Evolutionary conservation across 2,113 vertebrate species (phyloP), one percentile per base, ranked within the genome.

Genomic region (Melanotaenia duboulayi): DNA sequence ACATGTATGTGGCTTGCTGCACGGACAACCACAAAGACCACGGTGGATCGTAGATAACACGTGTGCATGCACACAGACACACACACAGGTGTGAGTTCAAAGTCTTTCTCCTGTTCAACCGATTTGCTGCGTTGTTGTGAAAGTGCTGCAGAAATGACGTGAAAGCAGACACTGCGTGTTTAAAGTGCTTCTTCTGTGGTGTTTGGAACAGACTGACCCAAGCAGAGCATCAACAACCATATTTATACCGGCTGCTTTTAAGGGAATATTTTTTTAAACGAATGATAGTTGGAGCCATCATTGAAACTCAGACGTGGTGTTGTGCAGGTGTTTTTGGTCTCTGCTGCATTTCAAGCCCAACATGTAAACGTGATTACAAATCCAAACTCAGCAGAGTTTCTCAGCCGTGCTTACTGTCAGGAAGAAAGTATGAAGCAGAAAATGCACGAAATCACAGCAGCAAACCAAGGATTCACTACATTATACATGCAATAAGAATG

Each of bases 341-440:
- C 48, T 19, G 48, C 10, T 39, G 62, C 19, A 49, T 35, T 65
- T 67, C 4, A 3, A 22, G 11, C 23, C 61, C 28, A 62, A 48
- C 61, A 62, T 2, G 20, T 65, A 39, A 20, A 17, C 62, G 46
- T 58, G 67, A 14, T 35, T 72, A 16, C 46, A 60, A 63, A 37
- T 50, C 14, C 32, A 24, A 35, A 68, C 49, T 35, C 42, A 14
- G 5, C 13, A 17, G 16, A 13, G 11, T n/a, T n/a, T n/a, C n/a
- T 28, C 6, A 28, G 3, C 6, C 6, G 6, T 28, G 28, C 6
- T 28, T 28, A 28, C 28, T 28, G 28, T 28, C 6, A 28, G 28
- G 3, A 28, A 28, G 28, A 28, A 3, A 6, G 28, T 6, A 28
- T 28, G 28, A 3, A 28, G 28, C 28, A 28, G 28, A 28, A 28